A percentile compares a stretch with the other conserved stretches of the same genome.
Conservation (phyloP, 2,888 invertebrate species). For the Zootermopsis nevadensis region DNA sequence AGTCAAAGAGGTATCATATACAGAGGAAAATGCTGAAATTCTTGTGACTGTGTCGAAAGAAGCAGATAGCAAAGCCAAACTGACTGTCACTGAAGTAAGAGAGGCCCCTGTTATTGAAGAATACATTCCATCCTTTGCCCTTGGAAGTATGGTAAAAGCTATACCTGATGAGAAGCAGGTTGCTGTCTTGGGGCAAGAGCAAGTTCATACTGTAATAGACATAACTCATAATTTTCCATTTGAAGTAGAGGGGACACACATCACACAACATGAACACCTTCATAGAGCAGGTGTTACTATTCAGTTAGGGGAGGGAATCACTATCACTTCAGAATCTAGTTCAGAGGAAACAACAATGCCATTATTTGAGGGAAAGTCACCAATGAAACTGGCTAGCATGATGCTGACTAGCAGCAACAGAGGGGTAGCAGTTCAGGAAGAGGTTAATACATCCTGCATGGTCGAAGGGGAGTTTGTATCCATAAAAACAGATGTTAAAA, state of each 20-base stretch:
- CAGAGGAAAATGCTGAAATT: slow-evolving; percentile 23
- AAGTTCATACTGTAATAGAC: slow-evolving; percentile 20
- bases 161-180: slow-evolving; percentile 16
- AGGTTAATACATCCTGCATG: slow-evolving; percentile 35
- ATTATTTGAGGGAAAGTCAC: slow-evolving; percentile 4
- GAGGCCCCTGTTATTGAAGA: slow-evolving; percentile 43
- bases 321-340: slow-evolving; percentile 21
- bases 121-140: slow-evolving; percentile 11
- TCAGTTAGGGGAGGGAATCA: slow-evolving; percentile 39
- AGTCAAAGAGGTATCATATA: slow-evolving; percentile 20
- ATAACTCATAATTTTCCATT: slow-evolving; percentile 17
- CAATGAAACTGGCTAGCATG: slow-evolving; percentile 27
- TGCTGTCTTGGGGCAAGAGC: slow-evolving; percentile 39
- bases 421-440: slow-evolving; percentile 46
- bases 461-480: slow-evolving; percentile 39
- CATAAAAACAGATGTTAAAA: slow-evolving; percentile 16
- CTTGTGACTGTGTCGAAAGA: not conserved
- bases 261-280: slow-evolving; percentile 20
- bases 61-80: not conserved
- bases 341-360: slow-evolving; percentile 21
- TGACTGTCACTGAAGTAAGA: not conserved
- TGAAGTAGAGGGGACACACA: slow-evolving; percentile 37
- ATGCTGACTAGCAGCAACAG: slow-evolving; percentile 33
- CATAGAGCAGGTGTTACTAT: slow-evolving; percentile 25
- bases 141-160: slow-evolving; percentile 5